These are phyloP conservation scores for Hyles euphorbiae DNA, from an alignment of 1,140 invertebrate species.

Conservation along the genomic window DNA sequence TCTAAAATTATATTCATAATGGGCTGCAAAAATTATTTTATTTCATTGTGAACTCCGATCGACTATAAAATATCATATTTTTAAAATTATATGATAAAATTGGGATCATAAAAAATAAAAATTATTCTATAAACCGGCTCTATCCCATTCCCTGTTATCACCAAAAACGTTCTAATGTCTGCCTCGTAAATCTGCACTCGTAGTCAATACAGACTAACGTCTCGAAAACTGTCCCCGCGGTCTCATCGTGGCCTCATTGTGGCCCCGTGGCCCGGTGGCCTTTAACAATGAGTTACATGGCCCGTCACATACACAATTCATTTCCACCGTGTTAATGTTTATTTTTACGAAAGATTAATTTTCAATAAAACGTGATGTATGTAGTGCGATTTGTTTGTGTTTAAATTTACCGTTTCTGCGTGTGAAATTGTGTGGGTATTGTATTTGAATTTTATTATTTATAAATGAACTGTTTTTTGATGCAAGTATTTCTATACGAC, in stretches of 20 bases:
- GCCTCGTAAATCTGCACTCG: conserved; percentile 10
- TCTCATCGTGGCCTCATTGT: neutral
- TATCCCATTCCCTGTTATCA: neutral
- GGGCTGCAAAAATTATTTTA: too few species aligned
- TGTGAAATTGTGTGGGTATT: too few species aligned
- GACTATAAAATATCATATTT: too few species aligned
- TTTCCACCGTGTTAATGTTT: neutral
- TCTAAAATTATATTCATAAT: too few species aligned
- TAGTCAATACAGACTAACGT: neutral
- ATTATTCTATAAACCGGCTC: neutral
- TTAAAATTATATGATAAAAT: too few species aligned
- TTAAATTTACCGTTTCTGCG: too few species aligned
- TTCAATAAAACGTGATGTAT: neutral
- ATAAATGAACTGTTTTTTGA: too few species aligned
- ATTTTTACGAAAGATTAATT: neutral
- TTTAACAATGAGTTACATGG: neutral
- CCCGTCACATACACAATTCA: conserved; percentile 1
- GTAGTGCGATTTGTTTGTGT: too few species aligned
- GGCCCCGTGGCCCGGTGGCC: neutral
- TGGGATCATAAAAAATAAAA: neutral
- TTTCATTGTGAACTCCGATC: too few species aligned
- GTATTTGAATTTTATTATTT: too few species aligned
- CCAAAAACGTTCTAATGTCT: conserved; percentile 3
- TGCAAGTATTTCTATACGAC: too few species aligned
- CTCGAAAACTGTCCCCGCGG: conserved; percentile 10